phyloP scores from a whole-genome alignment of 2,888 invertebrate genomes.

The Drosophila birchii region DNA sequence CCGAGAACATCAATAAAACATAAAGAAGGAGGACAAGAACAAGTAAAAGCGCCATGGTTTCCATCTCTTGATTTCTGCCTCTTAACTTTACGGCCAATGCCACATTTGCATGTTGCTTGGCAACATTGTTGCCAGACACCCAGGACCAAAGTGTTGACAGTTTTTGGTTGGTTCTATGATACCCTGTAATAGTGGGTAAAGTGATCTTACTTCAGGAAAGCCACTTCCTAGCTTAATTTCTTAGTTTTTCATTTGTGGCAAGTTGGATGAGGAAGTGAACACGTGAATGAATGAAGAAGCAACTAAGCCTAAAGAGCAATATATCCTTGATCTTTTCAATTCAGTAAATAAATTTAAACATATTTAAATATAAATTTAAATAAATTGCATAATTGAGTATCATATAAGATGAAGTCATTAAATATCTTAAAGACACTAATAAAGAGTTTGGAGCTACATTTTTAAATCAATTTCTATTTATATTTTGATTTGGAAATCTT shows the following conservation, averaged over 20 bases:
- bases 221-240: not conserved
- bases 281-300: not conserved
- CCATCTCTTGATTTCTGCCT: constrained; percentile 8
- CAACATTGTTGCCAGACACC: constrained; percentile 65
- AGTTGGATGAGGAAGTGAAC: not conserved
- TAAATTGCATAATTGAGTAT: too few relatives aligned
- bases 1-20: constrained; percentile 70
- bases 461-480: too few relatives aligned
- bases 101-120: constrained; percentile 46
- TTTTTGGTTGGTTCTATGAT: constrained; percentile 25
- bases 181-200: not conserved
- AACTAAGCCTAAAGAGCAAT: not conserved
- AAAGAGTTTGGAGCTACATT: too few relatives aligned
- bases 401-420: not conserved
- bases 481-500: too few relatives aligned
- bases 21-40: constrained; percentile 35
- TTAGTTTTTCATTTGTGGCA: not conserved
- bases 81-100: constrained; percentile 51
- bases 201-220: not conserved
- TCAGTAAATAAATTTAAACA: not conserved
- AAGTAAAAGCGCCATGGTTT: constrained; percentile 10
- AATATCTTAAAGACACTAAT: not conserved
- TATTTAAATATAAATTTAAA: too few relatives aligned
- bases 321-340: not conserved
- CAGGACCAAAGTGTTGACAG: constrained; percentile 57